These are phyloP conservation scores for Spea hammondii DNA, from an alignment of 2,797 vertebrate genomes.

Conservation along the genomic window DNA sequence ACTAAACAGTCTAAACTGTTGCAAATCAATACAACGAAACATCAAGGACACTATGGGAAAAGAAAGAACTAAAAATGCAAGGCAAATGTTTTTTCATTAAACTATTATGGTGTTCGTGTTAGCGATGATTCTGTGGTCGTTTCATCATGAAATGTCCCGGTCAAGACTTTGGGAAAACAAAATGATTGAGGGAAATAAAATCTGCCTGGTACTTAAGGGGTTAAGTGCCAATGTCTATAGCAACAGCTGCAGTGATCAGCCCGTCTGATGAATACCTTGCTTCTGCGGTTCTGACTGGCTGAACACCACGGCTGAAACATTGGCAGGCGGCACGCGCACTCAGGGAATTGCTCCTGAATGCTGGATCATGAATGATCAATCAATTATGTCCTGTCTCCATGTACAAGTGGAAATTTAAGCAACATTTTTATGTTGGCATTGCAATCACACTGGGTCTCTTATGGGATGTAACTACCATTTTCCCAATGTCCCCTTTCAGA, in stretches of 20 bases:
- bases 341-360: slow-evolving; percentile 12
- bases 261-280: slow-evolving; percentile 13
- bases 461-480: no score
- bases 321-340: slow-evolving; percentile 22
- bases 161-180: no score
- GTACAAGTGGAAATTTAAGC: not conserved
- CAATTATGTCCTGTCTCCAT: not conserved
- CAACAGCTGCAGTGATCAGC: not conserved
- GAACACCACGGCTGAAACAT: slow-evolving; percentile 2
- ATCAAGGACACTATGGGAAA: slow-evolving; percentile 23
- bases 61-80: slow-evolving; percentile 2
- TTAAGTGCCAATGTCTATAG: slow-evolving; percentile 10
- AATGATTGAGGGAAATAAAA: no score
- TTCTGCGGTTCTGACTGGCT: slow-evolving; percentile 17
- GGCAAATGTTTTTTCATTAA: slow-evolving; percentile 1
- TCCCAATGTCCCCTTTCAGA: no score
- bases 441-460: not conserved
- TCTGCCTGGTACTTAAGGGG: not conserved
- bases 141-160: not conserved
- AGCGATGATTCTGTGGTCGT: not conserved
- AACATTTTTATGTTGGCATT: not conserved
- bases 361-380: slow-evolving; percentile 14
- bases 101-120: not conserved
- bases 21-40: slow-evolving; percentile 43
- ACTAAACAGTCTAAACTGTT: slow-evolving; percentile 24